These are phyloP conservation scores for Hyles vespertilio DNA, from an alignment of 1,140 invertebrate species.

Conservation along the genomic window DNA sequence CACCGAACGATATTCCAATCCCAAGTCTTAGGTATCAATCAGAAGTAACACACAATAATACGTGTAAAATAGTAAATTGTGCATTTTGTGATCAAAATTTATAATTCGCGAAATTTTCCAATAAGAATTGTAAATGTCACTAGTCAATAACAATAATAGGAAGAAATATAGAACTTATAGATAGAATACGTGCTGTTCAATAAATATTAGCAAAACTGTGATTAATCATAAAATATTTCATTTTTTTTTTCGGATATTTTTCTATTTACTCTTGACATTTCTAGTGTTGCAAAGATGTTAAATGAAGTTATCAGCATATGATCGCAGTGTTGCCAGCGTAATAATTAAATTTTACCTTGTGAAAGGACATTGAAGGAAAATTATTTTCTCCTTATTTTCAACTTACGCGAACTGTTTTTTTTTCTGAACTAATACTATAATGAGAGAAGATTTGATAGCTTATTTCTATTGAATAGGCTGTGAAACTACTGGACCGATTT, in stretches of 20 bases:
- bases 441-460: too few species aligned
- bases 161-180: slow-evolving; percentile 18
- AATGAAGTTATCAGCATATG: slow-evolving; percentile 36
- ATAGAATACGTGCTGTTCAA: slow-evolving; percentile 35
- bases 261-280: slow-evolving; percentile 69
- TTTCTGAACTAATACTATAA: too few species aligned
- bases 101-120: slow-evolving; percentile 29
- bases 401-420: too few species aligned
- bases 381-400: too few species aligned
- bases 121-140: slow-evolving; percentile 33
- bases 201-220: slow-evolving; percentile 40
- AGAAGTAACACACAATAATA: slow-evolving; percentile 40
- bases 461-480: too few species aligned
- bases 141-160: slow-evolving; percentile 1
- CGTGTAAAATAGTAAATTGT: slow-evolving; percentile 43
- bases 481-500: too few species aligned
- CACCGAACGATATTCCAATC: slow-evolving; percentile 45
- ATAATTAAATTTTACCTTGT: neutral
- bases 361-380: too few species aligned
- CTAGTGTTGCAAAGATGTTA: slow-evolving; percentile 44
- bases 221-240: slow-evolving; percentile 47
- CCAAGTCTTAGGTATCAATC: slow-evolving; percentile 37
- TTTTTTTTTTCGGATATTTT: slow-evolving; percentile 52
- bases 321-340: neutral
- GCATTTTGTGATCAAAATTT: slow-evolving; percentile 47